phyloP scores from a whole-genome alignment of 1,140 invertebrate species.

The Bombus huntii region DNA sequence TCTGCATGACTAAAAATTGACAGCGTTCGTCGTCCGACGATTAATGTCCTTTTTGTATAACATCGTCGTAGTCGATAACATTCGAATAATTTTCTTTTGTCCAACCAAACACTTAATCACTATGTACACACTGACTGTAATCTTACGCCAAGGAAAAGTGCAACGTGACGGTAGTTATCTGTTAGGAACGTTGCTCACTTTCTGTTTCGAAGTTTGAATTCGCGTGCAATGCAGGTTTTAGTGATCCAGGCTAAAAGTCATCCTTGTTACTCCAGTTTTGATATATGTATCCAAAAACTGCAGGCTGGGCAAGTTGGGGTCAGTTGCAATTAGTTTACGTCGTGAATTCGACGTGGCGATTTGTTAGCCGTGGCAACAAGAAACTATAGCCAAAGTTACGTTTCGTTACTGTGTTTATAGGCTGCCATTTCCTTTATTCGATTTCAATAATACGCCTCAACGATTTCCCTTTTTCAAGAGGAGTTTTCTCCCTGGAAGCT shows the following conservation, averaged over 20 bases:
- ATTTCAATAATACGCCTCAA: too few relatives aligned
- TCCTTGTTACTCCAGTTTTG: background rate
- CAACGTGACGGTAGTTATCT: background rate
- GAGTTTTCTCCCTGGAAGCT: too few relatives aligned
- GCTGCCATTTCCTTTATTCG: background rate
- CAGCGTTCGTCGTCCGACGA: too few relatives aligned
- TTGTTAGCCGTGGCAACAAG: background rate
- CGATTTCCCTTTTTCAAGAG: too few relatives aligned
- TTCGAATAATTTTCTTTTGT: too few relatives aligned
- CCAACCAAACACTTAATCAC: too few relatives aligned
- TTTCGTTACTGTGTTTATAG: background rate
- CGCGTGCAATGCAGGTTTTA: too few relatives aligned
- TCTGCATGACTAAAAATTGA: too few relatives aligned
- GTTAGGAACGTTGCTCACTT: background rate
- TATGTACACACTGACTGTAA: too few relatives aligned
- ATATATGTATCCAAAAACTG: slow-evolving; percentile 14
- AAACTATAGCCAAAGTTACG: background rate
- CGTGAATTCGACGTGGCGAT: slow-evolving; percentile 6
- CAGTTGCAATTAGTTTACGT: slow-evolving; percentile 12
- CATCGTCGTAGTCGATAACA: too few relatives aligned
- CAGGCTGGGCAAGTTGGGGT: background rate
- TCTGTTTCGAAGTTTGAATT: background rate
- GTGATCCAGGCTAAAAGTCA: background rate
- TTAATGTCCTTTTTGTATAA: too few relatives aligned
- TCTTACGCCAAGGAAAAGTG: too few relatives aligned